Conservation (phyloP, 2,888 invertebrate genomes). For the Philonicus albiceps region DNA sequence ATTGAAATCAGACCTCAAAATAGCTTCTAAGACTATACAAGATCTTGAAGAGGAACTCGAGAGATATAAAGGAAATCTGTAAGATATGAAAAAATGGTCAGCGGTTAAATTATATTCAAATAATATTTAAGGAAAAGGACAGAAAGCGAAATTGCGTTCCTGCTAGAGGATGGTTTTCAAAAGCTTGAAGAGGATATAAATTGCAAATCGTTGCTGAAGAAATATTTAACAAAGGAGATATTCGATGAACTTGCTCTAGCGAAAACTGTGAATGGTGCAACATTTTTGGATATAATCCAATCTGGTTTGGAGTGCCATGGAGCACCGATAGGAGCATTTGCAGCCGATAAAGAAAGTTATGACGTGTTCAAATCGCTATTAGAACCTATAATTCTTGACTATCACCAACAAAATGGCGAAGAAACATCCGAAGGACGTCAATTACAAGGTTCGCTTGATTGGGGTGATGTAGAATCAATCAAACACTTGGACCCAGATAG, state of each 20-base stretch:
- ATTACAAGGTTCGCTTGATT: conserved; percentile 69
- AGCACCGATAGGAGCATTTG: conserved; percentile 71
- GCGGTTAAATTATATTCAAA: not conserved
- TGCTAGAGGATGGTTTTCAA: conserved; percentile 66
- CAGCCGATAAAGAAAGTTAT: conserved; percentile 73
- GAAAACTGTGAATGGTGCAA: conserved; percentile 68
- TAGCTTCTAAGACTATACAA: conserved; percentile 56
- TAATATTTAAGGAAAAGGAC: conserved; percentile 56
- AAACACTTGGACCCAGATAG: conserved; percentile 71
- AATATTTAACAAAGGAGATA: conserved; percentile 67
- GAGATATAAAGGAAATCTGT: conserved; percentile 55
- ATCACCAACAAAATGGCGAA: conserved; percentile 64
- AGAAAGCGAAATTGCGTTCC: conserved; percentile 60
- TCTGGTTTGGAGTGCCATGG: conserved; percentile 73
- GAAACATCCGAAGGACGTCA: conserved; percentile 55
- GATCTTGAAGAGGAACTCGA: conserved; percentile 59
- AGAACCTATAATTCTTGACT: conserved; percentile 73
- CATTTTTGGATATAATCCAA: conserved; percentile 69
- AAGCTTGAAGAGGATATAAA: conserved; percentile 65
- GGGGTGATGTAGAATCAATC: conserved; percentile 68
- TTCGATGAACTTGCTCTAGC: conserved; percentile 66
- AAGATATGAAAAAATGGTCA: conserved; percentile 48
- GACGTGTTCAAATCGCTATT: conserved; percentile 70
- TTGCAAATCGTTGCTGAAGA: conserved; percentile 70
- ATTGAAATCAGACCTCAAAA: conserved; percentile 58